Conservation (phyloP, 2,113 vertebrate species). For the Propithecus coquereli region DNA sequence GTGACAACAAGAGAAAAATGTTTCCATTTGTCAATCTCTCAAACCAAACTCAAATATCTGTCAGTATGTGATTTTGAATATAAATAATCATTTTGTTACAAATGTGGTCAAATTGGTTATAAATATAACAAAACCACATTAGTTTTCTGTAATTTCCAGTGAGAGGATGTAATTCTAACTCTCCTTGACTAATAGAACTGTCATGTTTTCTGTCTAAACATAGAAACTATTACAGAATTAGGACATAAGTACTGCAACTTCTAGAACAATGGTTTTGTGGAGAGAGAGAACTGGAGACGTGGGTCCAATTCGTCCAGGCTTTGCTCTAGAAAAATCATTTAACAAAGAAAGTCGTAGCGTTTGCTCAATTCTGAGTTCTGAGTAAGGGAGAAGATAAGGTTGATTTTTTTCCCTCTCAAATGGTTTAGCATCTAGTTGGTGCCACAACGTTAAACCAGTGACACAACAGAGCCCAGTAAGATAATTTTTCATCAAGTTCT, state of each 20-base stretch:
- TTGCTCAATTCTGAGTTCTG: neutral
- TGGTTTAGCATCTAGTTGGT: neutral
- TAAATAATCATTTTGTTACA: slow-evolving; percentile 1
- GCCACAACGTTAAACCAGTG: neutral
- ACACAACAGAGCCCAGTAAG: neutral
- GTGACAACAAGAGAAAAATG: neutral
- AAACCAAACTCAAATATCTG: neutral
- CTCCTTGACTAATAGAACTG: neutral
- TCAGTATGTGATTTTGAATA: neutral
- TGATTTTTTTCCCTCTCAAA: neutral
- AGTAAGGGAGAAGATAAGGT: neutral
- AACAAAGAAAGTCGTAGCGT: neutral
- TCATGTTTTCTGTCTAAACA: neutral
- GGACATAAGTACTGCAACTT: neutral
- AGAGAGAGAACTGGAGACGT: neutral
- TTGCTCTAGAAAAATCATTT: neutral
- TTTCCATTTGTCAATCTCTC: neutral
- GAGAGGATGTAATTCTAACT: neutral
- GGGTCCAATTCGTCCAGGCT: neutral
- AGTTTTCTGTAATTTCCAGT: neutral
- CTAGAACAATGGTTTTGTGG: neutral
- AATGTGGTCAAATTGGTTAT: neutral
- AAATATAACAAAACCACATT: neutral
- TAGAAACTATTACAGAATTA: neutral
- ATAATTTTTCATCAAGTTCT: neutral